Evolutionary conservation across 2,888 invertebrate genomes (phyloP).

Genomic region (Tetragnatha montana): DNA sequence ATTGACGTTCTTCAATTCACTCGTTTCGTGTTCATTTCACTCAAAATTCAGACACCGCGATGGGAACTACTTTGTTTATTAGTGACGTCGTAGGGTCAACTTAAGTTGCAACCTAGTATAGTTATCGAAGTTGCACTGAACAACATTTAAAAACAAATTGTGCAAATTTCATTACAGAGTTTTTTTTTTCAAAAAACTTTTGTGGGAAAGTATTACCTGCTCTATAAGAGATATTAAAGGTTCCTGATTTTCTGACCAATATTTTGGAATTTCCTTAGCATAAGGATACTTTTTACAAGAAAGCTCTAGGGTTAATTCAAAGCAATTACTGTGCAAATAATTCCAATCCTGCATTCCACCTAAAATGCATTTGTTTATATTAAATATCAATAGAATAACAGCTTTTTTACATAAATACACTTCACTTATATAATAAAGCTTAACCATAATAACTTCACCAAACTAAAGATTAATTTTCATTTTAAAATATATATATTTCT

Average conservation of each 20-base stretch:
- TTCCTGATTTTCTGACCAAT: conserved; percentile 93
- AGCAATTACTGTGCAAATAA: conserved; percentile 91
- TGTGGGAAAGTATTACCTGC: conserved; percentile 81
- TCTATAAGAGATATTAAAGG: conserved; percentile 90
- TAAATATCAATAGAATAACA: too few species aligned
- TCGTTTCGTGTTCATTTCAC: too few species aligned
- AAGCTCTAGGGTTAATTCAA: conserved; percentile 95
- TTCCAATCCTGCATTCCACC: conserved; percentile 99
- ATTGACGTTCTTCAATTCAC: too few species aligned
- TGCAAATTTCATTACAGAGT: too few species aligned
- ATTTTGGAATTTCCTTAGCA: conserved; percentile 83
- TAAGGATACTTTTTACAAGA: conserved; percentile 95
- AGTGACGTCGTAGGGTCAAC: too few species aligned
- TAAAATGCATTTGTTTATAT: conserved; percentile 1
- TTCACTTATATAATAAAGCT: not conserved
- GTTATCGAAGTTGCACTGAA: too few species aligned
- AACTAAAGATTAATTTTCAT: not conserved
- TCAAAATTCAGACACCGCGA: too few species aligned
- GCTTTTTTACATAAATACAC: too few species aligned
- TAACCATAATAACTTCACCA: not conserved
- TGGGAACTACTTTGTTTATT: too few species aligned
- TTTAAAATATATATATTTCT: too few species aligned
- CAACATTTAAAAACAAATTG: too few species aligned
- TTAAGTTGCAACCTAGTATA: too few species aligned
- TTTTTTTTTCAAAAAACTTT: not conserved